These are phyloP conservation scores for Biston stratarius DNA, from an alignment of 2,888 invertebrate genomes.

Conservation along the genomic window DNA sequence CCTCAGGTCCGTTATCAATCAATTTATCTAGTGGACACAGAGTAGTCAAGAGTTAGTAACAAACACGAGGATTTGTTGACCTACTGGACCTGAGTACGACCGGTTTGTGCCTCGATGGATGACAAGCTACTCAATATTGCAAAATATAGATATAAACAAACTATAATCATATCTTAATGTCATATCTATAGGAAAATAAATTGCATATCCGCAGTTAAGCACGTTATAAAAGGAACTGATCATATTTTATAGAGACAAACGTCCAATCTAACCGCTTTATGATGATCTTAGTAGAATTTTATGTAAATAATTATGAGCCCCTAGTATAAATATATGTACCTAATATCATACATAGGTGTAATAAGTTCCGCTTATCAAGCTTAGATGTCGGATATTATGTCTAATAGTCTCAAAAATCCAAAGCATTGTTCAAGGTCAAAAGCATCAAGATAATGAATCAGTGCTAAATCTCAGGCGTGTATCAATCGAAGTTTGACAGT, in stretches of 20 bases:
- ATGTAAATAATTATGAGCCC: constrained; percentile 21
- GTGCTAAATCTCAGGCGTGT: constrained; percentile 45
- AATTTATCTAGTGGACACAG: constrained; percentile 71
- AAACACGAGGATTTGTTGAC: constrained; percentile 72
- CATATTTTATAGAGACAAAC: not conserved
- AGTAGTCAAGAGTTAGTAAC: constrained; percentile 53
- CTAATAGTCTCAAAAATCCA: not conserved
- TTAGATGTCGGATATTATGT: constrained; percentile 1
- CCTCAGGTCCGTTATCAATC: constrained; percentile 77
- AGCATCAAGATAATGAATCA: constrained; percentile 41
- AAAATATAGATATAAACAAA: constrained; percentile 34
- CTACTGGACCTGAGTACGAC: constrained; percentile 62
- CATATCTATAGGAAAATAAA: constrained; percentile 14
- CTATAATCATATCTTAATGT: constrained; percentile 18
- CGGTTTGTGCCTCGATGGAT: constrained; percentile 70
- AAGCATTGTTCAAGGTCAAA: constrained; percentile 37
- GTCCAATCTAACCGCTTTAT: constrained; percentile 10
- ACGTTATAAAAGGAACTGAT: not conserved
- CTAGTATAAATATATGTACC: constrained; percentile 1
- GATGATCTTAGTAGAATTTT: constrained; percentile 20
- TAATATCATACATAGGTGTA: constrained; percentile 1
- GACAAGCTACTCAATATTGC: constrained; percentile 63
- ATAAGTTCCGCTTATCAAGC: not conserved
- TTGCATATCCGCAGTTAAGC: not conserved
- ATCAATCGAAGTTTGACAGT: constrained; percentile 49